Percentiles rank a stretch among this genome's conserved stretches.
These are phyloP conservation scores for Parasteatoda lunata DNA, from an alignment of 2,888 invertebrate species.

Conservation along the genomic window DNA sequence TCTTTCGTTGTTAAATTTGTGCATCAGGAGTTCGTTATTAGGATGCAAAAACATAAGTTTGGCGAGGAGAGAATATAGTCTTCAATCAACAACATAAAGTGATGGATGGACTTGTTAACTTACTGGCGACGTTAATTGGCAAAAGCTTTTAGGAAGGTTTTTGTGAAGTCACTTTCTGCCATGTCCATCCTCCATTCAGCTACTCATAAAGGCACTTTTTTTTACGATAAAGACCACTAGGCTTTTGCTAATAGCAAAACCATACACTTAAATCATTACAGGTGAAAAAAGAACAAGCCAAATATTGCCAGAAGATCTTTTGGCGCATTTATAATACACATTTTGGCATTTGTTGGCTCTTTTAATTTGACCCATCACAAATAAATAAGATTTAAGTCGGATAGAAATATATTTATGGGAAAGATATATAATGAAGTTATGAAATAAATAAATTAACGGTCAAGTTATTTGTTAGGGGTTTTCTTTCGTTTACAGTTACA, in stretches of 20 bases:
- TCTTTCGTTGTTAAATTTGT: conserved; percentile 3
- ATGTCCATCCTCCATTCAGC: background rate
- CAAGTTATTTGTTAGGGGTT: too few relatives aligned
- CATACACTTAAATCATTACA: background rate
- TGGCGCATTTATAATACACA: background rate
- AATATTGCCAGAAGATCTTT: background rate
- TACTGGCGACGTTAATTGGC: conserved; percentile 46
- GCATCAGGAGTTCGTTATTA: conserved; percentile 6
- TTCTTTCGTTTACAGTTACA: too few relatives aligned
- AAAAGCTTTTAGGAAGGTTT: conserved; percentile 58
- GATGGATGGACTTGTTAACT: conserved; percentile 38
- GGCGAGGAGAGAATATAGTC: conserved; percentile 18
- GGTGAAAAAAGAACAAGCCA: background rate
- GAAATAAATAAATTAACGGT: too few relatives aligned
- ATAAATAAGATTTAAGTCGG: background rate
- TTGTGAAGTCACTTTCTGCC: conserved; percentile 13
- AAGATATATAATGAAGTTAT: too few relatives aligned
- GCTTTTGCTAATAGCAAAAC: background rate
- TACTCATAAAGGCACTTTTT: background rate
- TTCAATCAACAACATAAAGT: conserved; percentile 12
- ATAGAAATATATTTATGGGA: too few relatives aligned
- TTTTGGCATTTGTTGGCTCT: background rate
- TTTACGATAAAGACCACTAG: background rate
- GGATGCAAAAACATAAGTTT: background rate
- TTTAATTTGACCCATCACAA: background rate